Evolutionary conservation across 1,140 invertebrate species (phyloP), one percentile per base, ranked within the genome.

Genomic region (Periplaneta americana): DNA sequence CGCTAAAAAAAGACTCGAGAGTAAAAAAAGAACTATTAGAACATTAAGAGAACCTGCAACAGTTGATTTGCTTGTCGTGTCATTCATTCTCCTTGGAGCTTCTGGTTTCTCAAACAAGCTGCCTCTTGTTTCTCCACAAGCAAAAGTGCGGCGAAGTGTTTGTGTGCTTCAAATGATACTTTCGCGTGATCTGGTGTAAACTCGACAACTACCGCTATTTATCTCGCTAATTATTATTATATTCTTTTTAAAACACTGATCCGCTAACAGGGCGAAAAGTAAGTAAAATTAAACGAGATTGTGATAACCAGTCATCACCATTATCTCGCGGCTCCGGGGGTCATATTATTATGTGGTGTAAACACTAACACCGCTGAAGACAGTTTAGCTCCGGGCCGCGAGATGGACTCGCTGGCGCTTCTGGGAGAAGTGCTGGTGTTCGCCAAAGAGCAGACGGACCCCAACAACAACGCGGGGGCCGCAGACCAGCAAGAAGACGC

Each of bases 391-490:
- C n/a, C n/a, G n/a, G n/a, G n/a, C n/a, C n/a, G n/a, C n/a, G n/a
- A n/a, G n/a, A 75, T 66, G 57, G 31, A 32, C 80, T 34, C 34
- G 17, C 31, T 75, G 80, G 22, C 74, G 10, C 33, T 75, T 33
- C 37, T 66, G 80, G n/a, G 34, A 34, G 57, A 33, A 10, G 15
- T 34, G 57, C 66, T 35, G 74, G 34, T 35, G 34, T 34, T 10
- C 31, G 32, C 22, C 5, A 37, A 78, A 13, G 75, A 77, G 4
- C 34, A 22, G 5, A 34, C 75, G 0, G 81, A 82, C 79, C 35
- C 66, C 34, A 82, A 82, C 35, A 82, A 82, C 39, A 82, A 82
- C 57, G 74, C 57, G 2, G 35, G 80, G 33, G 57, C 9, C 10
- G 22, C 36, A 0, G 76, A 78, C 35, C 15, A 36, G 5, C 28